Conservation (phyloP, 1,140 invertebrate species). For the Ruditapes philippinarum region DNA sequence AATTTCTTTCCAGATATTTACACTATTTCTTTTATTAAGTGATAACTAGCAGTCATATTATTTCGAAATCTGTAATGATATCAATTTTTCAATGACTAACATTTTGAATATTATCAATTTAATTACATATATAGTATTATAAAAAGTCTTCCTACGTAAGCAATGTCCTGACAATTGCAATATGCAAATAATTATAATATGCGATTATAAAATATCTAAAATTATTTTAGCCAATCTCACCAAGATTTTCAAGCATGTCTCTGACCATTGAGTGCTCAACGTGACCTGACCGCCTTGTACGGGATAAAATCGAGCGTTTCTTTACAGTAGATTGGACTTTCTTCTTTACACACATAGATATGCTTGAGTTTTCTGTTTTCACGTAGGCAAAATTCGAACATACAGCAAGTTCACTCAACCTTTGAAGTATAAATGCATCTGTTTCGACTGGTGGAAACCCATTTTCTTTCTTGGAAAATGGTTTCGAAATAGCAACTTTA, state of each 20-base stretch:
- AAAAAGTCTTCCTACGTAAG: too few relatives aligned
- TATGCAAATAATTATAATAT: too few relatives aligned
- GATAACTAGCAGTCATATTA: too few relatives aligned
- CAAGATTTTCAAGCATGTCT: slow-evolving; percentile 29
- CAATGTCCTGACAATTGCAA: too few relatives aligned
- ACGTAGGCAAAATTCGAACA: slow-evolving; percentile 44
- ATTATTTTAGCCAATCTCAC: background rate
- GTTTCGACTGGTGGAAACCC: background rate
- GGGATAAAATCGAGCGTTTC: slow-evolving; percentile 32
- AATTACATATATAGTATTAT: too few relatives aligned
- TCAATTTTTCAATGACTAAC: too few relatives aligned
- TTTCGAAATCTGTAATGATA: too few relatives aligned
- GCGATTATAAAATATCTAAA: too few relatives aligned
- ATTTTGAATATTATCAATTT: too few relatives aligned
- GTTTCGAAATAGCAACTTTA: background rate
- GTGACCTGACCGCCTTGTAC: slow-evolving; percentile 37
- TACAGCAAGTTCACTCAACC: slow-evolving; percentile 25
- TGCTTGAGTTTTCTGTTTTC: background rate
- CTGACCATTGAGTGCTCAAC: slow-evolving; percentile 40
- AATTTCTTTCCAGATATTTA: too few relatives aligned
- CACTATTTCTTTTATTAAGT: too few relatives aligned
- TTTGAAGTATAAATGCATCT: background rate
- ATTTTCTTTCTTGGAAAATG: background rate
- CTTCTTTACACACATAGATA: slow-evolving; percentile 10
- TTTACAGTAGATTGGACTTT: background rate